A percentile compares a stretch with the other conserved stretches of the same genome.
Conservation (phyloP, 2,113 vertebrate species). For the Neomonachus schauinslandi region DNA sequence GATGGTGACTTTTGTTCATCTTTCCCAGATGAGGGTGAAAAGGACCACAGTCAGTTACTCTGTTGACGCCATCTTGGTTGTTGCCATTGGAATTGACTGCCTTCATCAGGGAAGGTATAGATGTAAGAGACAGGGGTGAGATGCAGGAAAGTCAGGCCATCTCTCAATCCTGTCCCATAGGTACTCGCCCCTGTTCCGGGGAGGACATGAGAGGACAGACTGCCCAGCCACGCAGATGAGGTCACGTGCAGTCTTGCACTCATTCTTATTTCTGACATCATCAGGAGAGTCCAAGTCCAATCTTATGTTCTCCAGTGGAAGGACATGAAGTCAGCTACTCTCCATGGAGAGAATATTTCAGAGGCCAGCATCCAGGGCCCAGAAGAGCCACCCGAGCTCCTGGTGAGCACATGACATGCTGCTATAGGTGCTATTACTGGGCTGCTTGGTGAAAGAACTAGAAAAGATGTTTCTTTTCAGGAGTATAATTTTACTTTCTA, state of each 20-base stretch:
- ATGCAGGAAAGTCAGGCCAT: not conserved
- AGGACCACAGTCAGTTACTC: not conserved
- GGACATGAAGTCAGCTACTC: not conserved
- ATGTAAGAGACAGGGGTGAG: not conserved
- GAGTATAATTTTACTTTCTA: not conserved
- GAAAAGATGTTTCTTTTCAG: not conserved
- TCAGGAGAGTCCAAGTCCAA: not conserved
- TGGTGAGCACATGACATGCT: not conserved
- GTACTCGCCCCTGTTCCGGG: too few relatives aligned
- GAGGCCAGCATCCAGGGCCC: not conserved
- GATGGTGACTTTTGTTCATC: not conserved
- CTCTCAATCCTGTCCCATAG: not conserved
- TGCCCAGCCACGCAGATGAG: rapidly evolving
- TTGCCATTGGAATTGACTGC: not conserved
- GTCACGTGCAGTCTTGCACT: not conserved
- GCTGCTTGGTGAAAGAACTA: not conserved
- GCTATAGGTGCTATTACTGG: not conserved
- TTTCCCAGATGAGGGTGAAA: not conserved
- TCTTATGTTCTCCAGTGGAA: not conserved
- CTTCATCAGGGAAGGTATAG: not conserved
- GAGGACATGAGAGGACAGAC: not conserved
- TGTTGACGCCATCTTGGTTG: not conserved
- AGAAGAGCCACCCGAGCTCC: not conserved
- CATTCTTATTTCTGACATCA: not conserved
- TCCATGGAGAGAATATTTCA: not conserved